A percentile compares a stretch with the other conserved stretches of the same genome.
Conservation (phyloP, 2,797 vertebrate genomes). For the Prunella strophiata region DNA sequence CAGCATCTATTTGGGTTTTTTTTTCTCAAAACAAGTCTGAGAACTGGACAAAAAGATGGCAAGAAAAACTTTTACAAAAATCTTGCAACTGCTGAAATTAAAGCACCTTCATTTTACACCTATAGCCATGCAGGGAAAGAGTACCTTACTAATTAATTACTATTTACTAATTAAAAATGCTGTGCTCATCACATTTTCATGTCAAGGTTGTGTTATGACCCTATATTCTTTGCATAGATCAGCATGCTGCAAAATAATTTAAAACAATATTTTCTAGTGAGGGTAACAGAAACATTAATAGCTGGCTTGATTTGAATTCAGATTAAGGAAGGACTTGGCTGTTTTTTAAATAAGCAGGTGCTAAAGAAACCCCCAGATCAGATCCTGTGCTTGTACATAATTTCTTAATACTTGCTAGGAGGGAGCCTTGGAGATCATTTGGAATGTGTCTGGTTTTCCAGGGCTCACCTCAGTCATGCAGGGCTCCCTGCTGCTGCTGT, state of each 20-base stretch:
- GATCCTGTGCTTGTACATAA: not conserved
- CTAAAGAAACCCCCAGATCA: slow-evolving; percentile 10
- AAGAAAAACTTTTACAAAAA: not conserved
- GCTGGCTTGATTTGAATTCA: slow-evolving; percentile 7
- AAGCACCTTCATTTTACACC: not conserved
- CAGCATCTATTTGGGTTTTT: not conserved
- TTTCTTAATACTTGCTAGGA: not conserved
- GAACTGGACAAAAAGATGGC: not conserved
- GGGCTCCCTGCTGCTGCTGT: not conserved
- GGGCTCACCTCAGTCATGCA: not conserved
- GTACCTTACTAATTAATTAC: not conserved
- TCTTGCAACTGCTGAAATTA: not conserved
- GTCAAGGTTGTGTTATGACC: not conserved
- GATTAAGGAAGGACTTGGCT: not conserved
- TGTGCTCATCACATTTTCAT: not conserved
- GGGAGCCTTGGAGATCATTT: not conserved
- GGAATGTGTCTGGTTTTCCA: not conserved
- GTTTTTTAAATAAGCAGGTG: slow-evolving; percentile 2
- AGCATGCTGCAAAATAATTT: not conserved
- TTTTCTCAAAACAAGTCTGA: not conserved
- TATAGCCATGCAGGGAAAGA: not conserved
- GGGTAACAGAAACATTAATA: not conserved
- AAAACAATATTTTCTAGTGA: not conserved
- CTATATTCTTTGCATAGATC: not conserved
- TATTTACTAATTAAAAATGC: not conserved